Evolutionary conservation across 2,113 vertebrate species (phyloP).

Genomic region (Sturnira hondurensis): DNA sequence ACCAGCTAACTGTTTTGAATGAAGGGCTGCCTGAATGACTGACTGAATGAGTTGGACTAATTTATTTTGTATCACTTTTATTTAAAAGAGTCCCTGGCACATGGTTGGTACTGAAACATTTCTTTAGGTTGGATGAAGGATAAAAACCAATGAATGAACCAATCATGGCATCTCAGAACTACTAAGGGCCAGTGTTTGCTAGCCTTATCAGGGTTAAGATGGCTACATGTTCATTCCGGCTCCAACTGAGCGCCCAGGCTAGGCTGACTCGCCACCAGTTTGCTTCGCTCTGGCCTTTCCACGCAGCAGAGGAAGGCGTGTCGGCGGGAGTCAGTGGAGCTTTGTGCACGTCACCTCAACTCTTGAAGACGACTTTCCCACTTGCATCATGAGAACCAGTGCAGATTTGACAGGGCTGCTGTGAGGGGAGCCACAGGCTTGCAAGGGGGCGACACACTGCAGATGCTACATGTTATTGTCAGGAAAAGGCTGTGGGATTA

Average conservation of each 20-base stretch:
- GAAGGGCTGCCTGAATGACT: background rate
- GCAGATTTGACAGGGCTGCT: background rate
- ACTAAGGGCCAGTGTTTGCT: background rate
- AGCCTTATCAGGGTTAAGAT: background rate
- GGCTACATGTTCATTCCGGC: background rate
- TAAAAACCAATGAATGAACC: background rate
- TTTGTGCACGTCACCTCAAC: background rate
- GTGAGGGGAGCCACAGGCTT: background rate
- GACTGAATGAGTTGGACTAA: background rate
- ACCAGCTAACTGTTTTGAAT: background rate
- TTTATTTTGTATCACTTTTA: background rate
- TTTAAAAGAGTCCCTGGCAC: background rate
- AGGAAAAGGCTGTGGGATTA: background rate
- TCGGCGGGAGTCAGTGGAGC: background rate
- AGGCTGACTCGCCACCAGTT: fast-evolving
- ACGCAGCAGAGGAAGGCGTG: background rate
- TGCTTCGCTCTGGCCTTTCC: background rate
- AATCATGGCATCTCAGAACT: background rate
- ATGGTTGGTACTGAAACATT: background rate
- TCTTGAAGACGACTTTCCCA: background rate
- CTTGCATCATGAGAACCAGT: background rate
- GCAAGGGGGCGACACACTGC: background rate
- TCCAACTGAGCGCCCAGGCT: fast-evolving
- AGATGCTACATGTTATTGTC: background rate
- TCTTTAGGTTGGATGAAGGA: background rate